Conservation (phyloP, 2,888 invertebrate genomes). For the Diabrotica balteata region DNA sequence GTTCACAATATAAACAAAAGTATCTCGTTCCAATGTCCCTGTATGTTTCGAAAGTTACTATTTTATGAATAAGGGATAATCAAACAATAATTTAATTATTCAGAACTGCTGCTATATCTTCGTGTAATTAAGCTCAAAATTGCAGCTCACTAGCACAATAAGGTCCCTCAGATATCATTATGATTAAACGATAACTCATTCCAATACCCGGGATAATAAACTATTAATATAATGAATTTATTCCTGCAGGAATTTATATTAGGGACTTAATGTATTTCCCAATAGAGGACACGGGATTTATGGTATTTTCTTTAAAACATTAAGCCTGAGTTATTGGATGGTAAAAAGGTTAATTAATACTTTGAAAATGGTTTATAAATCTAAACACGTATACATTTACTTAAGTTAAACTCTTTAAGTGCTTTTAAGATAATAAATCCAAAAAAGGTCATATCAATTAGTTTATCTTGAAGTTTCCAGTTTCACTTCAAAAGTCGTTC, state of each 20-base stretch:
- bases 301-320: constrained; percentile 14
- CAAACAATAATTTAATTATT: constrained; percentile 20
- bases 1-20: too few relatives aligned
- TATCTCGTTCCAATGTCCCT: too few relatives aligned
- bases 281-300: constrained; percentile 24
- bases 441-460: too few relatives aligned
- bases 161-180: constrained; percentile 42
- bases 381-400: too few relatives aligned
- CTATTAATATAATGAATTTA: constrained; percentile 48
- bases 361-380: background rate
- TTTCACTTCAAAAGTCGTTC: too few relatives aligned
- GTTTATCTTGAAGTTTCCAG: too few relatives aligned
- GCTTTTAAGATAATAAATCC: too few relatives aligned
- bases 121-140: constrained; percentile 25
- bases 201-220: constrained; percentile 44
- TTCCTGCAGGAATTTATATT: constrained; percentile 44
- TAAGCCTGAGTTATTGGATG: constrained; percentile 1
- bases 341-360: background rate
- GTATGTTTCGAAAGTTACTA: too few relatives aligned
- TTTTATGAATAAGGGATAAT: constrained; percentile 1
- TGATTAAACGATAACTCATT: constrained; percentile 42
- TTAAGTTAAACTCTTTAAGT: too few relatives aligned
- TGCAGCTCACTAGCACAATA: constrained; percentile 26
- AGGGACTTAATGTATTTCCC: constrained; percentile 34
- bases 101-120: constrained; percentile 11